Evolutionary conservation across 2,113 vertebrate genomes (phyloP).

Genomic region (Aldabrachelys gigantea): DNA sequence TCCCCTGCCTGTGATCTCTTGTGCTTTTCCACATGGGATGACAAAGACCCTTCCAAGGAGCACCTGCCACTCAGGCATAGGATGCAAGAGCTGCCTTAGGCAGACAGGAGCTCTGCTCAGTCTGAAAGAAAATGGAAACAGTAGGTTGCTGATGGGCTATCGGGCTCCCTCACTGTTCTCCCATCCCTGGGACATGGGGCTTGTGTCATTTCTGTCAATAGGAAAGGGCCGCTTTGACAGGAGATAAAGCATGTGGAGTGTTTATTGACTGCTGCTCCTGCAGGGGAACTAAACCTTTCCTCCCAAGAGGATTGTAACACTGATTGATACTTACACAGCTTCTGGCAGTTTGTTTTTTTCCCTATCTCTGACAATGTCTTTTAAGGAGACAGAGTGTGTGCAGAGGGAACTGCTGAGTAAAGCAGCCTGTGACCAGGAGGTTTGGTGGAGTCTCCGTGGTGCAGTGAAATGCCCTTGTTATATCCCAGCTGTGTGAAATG

Average conservation of each 20-base stretch:
- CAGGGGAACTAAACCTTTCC: constrained; percentile 32
- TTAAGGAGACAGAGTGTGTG: not conserved
- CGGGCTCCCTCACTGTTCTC: not conserved
- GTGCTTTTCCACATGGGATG: not conserved
- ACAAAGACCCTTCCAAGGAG: rapidly evolving
- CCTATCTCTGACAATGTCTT: not conserved
- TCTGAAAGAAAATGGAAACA: rapidly evolving
- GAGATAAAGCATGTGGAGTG: constrained; percentile 24
- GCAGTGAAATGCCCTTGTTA: not conserved
- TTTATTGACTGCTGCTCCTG: constrained; percentile 51
- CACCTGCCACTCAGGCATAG: rapidly evolving
- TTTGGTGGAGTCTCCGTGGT: not conserved
- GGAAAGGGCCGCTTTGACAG: constrained; percentile 28
- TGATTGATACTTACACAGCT: constrained; percentile 49
- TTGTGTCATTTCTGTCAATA: not conserved
- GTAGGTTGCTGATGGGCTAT: rapidly evolving
- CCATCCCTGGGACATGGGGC: rapidly evolving
- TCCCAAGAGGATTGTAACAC: not conserved
- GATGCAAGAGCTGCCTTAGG: not conserved
- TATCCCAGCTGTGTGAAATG: not conserved
- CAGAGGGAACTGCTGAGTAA: not conserved
- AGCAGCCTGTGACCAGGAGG: not conserved
- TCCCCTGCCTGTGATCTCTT: rapidly evolving
- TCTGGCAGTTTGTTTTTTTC: not conserved
- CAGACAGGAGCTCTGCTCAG: not conserved